Evolutionary conservation across 2,888 invertebrate species (phyloP).

Genomic region (Oxyteleia sp.): DNA sequence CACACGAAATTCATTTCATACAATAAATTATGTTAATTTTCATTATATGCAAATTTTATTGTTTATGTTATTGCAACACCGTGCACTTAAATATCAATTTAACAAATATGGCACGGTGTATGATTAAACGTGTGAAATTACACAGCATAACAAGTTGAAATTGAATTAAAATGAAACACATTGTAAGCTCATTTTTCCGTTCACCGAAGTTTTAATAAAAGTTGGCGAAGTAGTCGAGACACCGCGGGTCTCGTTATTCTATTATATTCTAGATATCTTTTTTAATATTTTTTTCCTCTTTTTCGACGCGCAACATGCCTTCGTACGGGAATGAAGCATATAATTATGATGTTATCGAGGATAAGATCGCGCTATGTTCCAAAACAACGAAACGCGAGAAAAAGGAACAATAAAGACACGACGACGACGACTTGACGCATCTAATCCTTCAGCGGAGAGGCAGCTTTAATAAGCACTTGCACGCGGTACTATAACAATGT

Average conservation of each 20-base stretch:
- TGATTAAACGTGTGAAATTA: conserved; percentile 35
- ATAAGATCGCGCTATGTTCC: conserved; percentile 61
- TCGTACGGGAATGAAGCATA: conserved; percentile 43
- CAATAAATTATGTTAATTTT: too few species aligned
- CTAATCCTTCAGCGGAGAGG: conserved; percentile 56
- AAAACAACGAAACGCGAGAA: conserved; percentile 62
- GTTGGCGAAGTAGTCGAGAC: conserved; percentile 34
- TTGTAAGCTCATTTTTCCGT: conserved; percentile 6
- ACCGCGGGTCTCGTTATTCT: conserved; percentile 48
- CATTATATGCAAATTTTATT: too few species aligned
- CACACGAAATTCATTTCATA: too few species aligned
- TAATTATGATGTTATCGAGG: conserved; percentile 67
- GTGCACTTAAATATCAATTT: conserved; percentile 4
- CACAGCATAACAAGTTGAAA: conserved; percentile 33
- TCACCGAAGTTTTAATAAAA: conserved; percentile 34
- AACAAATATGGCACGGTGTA: conserved; percentile 24
- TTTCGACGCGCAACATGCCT: conserved; percentile 37
- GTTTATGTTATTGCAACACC: too few species aligned
- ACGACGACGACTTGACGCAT: conserved; percentile 57
- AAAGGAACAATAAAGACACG: conserved; percentile 55
- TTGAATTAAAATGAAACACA: conserved; percentile 48
- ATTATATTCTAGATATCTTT: conserved; percentile 58
- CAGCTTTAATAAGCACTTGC: conserved; percentile 67
- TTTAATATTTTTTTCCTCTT: conserved; percentile 4
- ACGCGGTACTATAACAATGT: conserved; percentile 45